Evolutionary conservation across 2,113 vertebrate species (phyloP).

Genomic region (Apistogramma diplotaenia): DNA sequence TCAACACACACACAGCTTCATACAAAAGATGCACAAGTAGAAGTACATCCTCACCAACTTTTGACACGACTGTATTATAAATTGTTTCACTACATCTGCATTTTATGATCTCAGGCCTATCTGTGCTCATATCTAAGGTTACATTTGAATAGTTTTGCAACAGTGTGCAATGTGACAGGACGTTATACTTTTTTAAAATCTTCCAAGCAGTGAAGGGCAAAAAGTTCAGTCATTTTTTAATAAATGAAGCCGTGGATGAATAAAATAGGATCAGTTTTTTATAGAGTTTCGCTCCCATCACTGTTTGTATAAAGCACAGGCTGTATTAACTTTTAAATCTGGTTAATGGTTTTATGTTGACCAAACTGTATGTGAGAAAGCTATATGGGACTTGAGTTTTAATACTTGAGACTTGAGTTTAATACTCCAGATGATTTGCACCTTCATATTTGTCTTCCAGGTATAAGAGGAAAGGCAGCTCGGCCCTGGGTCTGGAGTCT

Average conservation of each 20-base stretch:
- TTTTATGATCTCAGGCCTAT: background rate
- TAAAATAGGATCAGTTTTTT: background rate
- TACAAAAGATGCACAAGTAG: background rate
- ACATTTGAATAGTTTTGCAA: background rate
- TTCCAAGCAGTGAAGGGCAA: background rate
- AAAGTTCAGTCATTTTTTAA: background rate
- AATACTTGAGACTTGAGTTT: too few species aligned
- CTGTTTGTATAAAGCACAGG: too few species aligned
- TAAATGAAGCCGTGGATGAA: background rate
- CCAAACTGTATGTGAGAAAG: too few species aligned
- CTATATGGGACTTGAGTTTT: too few species aligned
- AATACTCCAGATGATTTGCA: background rate
- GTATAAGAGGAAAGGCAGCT: slow-evolving; percentile 87
- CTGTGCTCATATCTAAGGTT: background rate
- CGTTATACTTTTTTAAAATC: background rate
- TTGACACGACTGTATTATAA: background rate
- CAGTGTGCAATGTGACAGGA: background rate
- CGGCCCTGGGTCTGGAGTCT: slow-evolving; percentile 84
- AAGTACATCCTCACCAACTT: background rate
- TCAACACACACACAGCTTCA: too few species aligned
- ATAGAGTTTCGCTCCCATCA: background rate
- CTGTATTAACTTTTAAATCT: too few species aligned
- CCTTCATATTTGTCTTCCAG: slow-evolving; percentile 63
- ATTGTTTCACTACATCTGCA: background rate
- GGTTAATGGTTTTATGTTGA: too few species aligned